Percentiles rank a stretch among this genome's conserved stretches.
phyloP scores from a whole-genome alignment of 2,888 invertebrate species.

The Entomobrya proxima region DNA sequence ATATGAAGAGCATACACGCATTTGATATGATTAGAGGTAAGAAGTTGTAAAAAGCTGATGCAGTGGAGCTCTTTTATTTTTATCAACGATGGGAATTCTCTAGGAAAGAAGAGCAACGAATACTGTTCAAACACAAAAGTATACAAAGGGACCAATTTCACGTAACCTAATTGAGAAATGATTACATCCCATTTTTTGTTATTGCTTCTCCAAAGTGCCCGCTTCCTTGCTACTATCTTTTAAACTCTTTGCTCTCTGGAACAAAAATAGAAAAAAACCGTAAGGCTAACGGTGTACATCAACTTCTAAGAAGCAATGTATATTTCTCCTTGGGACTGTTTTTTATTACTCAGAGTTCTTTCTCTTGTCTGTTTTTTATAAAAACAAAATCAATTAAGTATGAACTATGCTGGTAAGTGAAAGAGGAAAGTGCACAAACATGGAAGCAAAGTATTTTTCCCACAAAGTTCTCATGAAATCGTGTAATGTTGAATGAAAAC shows the following conservation, averaged over 20 bases:
- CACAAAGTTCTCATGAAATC: neutral
- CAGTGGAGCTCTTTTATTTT: neutral
- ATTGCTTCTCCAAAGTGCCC: conserved; percentile 39
- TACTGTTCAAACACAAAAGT: conserved; percentile 53
- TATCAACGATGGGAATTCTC: neutral
- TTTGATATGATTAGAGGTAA: conserved; percentile 2
- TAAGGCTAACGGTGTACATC: neutral
- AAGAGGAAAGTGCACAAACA: too few species aligned
- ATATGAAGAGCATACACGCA: neutral
- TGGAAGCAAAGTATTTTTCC: neutral
- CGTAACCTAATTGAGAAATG: conserved; percentile 75
- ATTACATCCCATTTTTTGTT: conserved; percentile 68
- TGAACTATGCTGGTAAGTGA: conserved; percentile 46
- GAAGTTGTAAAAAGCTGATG: neutral
- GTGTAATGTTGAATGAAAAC: conserved; percentile 9
- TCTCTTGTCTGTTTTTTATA: conserved; percentile 12
- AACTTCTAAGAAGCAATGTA: neutral
- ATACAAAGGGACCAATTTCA: conserved; percentile 72
- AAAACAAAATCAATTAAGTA: conserved; percentile 66
- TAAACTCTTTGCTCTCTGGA: conserved; percentile 30
- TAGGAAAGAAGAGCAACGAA: conserved; percentile 7
- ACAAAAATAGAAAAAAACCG: neutral
- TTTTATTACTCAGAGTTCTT: conserved; percentile 43
- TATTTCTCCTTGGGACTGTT: neutral
- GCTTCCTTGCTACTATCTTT: neutral